Evolutionary conservation across 2,797 vertebrate species (phyloP).

Genomic region (Typhlichthys eigenmanni): DNA sequence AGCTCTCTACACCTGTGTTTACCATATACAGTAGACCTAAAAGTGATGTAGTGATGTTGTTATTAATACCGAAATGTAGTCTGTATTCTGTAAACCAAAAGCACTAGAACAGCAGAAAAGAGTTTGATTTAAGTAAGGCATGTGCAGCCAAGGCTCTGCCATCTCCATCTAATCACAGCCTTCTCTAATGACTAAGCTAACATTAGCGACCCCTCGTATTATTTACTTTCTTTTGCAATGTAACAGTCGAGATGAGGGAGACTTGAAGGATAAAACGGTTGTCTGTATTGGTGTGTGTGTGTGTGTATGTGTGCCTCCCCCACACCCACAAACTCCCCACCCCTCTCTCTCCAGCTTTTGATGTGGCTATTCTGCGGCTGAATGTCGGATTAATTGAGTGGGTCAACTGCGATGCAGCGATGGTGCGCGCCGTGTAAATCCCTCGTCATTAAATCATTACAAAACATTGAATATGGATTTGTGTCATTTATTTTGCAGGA

Average conservation of each 20-base stretch:
- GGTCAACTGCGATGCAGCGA: slow-evolving; percentile 54
- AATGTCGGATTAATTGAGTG: slow-evolving; percentile 52
- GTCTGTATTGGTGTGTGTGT: not conserved
- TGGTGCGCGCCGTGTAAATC: slow-evolving; percentile 27
- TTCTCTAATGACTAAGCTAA: slow-evolving; percentile 21
- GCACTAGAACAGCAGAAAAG: no score
- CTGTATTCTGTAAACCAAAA: no score
- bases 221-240: slow-evolving; percentile 56
- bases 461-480: slow-evolving; percentile 67
- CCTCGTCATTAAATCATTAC: slow-evolving; percentile 68
- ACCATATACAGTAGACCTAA: no score
- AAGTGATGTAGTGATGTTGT: no score
- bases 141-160: not conserved
- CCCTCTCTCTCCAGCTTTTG: slow-evolving; percentile 13
- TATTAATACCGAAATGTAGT: no score
- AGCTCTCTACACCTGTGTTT: no score
- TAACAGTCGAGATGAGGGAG: slow-evolving; percentile 21
- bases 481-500: slow-evolving; percentile 63
- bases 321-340: not conserved
- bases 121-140: no score
- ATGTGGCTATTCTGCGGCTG: slow-evolving; percentile 22
- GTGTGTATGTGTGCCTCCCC: not conserved
- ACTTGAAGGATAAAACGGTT: not conserved
- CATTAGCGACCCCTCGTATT: slow-evolving; percentile 29
- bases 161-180: slow-evolving; percentile 37